phyloP scores from a whole-genome alignment of 30 jellyfish, hydroid and myxozoan genomes.

The Pelagia noctiluca region DNA sequence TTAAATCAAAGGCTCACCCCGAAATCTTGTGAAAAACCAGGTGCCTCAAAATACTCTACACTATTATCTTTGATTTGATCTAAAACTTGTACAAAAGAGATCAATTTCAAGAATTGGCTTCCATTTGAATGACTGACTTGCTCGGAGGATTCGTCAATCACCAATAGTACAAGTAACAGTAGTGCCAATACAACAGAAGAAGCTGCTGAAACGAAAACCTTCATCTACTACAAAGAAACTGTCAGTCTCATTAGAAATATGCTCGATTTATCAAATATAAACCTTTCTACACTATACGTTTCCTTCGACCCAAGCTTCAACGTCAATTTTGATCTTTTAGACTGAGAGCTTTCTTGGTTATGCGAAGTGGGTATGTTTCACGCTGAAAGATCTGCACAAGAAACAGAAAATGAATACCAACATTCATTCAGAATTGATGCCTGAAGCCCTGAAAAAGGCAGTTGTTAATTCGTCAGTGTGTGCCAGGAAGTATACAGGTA shows the following conservation, averaged over 20 bases:
- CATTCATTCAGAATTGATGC: conserved; percentile 68
- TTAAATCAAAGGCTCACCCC: too few species aligned
- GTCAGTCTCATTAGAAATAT: not conserved
- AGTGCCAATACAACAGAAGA: too few species aligned
- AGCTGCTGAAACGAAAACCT: too few species aligned
- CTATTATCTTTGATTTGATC: too few species aligned
- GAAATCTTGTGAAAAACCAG: too few species aligned
- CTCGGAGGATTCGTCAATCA: too few species aligned
- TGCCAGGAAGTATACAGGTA: conserved; percentile 81
- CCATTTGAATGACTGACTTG: too few species aligned
- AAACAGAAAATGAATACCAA: not conserved
- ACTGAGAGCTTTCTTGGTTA: conserved; percentile 80
- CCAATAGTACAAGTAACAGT: too few species aligned
- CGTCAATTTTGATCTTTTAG: conserved; percentile 41
- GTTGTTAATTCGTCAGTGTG: conserved; percentile 87
- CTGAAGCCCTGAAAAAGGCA: conserved; percentile 61
- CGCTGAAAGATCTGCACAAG: conserved; percentile 14
- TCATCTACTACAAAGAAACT: too few species aligned
- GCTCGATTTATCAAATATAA: not conserved
- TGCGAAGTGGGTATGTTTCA: conserved; percentile 86
- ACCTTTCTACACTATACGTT: not conserved
- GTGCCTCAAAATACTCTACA: too few species aligned
- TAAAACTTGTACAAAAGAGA: too few species aligned
- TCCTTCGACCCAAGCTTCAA: not conserved
- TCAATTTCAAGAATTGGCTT: too few species aligned